phyloP scores from a whole-genome alignment of 2,113 vertebrate genomes.

The Pontoporia blainvillei region DNA sequence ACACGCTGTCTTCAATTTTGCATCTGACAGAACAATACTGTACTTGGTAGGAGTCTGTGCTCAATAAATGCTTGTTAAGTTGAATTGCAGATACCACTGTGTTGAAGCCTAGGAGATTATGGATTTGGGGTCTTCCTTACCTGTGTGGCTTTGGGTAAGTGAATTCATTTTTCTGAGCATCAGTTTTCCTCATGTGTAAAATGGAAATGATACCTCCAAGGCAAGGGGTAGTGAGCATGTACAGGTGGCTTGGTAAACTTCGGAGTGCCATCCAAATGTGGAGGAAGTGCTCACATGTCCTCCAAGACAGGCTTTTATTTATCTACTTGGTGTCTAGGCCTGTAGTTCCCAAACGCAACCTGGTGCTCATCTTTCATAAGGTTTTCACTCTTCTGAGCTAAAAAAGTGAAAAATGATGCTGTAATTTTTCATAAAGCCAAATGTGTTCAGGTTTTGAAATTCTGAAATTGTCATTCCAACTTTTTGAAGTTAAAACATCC shows the following conservation, averaged over 20 bases:
- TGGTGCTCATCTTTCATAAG: background rate
- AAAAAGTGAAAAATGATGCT: background rate
- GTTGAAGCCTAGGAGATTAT: background rate
- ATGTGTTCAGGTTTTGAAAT: background rate
- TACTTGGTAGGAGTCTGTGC: background rate
- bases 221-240: background rate
- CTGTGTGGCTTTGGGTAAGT: background rate
- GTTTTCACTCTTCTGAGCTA: slow-evolving; percentile 13
- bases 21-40: background rate
- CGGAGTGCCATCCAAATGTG: background rate
- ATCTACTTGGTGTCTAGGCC: background rate
- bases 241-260: background rate
- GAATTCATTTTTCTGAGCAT: slow-evolving; percentile 21
- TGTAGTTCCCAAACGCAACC: background rate
- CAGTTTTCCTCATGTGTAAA: slow-evolving; percentile 3
- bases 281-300: too few species aligned
- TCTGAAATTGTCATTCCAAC: slow-evolving; percentile 1
- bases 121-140: background rate
- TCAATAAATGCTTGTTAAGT: background rate
- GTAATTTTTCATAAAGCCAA: background rate
- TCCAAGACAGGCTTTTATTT: background rate
- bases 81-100: background rate
- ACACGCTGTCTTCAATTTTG: background rate
- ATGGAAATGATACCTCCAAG: background rate
- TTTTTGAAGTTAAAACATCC: background rate